Conservation (phyloP, 2,797 vertebrate species). For the Ara ararauna region DNA sequence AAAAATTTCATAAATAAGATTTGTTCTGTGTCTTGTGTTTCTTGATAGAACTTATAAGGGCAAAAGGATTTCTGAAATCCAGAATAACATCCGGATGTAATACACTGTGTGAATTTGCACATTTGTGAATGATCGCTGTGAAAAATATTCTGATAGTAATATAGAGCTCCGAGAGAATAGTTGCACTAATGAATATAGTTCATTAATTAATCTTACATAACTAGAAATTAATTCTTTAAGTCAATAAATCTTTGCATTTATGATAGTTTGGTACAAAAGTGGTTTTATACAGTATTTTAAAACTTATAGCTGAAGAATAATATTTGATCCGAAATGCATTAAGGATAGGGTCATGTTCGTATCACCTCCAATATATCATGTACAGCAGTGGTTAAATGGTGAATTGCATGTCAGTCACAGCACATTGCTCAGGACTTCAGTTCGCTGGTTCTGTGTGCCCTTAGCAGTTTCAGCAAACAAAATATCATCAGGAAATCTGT, state of each 20-base stretch:
- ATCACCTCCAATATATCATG: neutral
- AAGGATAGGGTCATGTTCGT: neutral
- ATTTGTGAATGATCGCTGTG: neutral
- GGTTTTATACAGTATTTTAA: constrained; percentile 6
- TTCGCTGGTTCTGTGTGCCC: neutral
- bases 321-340: neutral
- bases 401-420: constrained; percentile 14
- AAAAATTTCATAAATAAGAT: neutral
- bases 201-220: neutral
- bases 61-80: neutral
- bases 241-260: neutral
- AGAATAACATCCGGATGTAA: neutral
- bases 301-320: constrained; percentile 4
- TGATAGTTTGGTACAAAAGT: neutral
- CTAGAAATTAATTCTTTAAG: neutral
- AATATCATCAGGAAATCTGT: constrained; percentile 14
- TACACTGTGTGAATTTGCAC: neutral
- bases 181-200: neutral
- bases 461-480: constrained; percentile 20
- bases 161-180: neutral
- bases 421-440: neutral
- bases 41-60: neutral
- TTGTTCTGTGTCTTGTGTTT: neutral
- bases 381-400: neutral
- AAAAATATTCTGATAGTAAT: neutral